Base-by-base conservation (phyloP, 2,113 vertebrate genomes). In the Orcinus orca region DNA sequence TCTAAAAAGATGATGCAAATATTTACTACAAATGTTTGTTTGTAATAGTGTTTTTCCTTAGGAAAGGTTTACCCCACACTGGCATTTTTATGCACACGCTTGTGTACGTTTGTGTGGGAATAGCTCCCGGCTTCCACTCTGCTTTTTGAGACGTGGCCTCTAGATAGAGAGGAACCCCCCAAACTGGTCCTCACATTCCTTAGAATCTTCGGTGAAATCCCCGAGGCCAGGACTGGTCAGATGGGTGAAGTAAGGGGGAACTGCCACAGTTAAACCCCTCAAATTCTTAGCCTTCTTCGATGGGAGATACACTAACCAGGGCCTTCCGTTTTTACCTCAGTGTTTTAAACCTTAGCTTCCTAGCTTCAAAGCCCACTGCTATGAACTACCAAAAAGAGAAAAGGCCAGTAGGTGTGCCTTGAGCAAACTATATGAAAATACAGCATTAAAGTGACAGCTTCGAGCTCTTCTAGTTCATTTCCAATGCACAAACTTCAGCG, bases 181-280 rank as follows among this genome's bases (percentile, higher is more conserved):
- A 58, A 77, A 73, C 14, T 36, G 73, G 68, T 71, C 71, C 62
- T 82, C 8, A 36, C 36, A 74, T 31, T 93, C n/a, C 70, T 93
- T 47, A 90, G 93, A 81, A 41, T 85, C 76, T 88, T 76, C 21
- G 85, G 68, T 85, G 81, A 90, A 95, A 80, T 86, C 60, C 79
- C 62, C 4, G 15, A 87, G 68, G 47, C 50, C 86, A 80, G 50
- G 96, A 84, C 8, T 79, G 18, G 76, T 77, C 55, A 70, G n/a
- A 67, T 23, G 29, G 2, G 18, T 94, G 82, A 71, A 83, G 20
- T 31, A 81, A 89, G 53, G 44, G 47, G 62, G 26, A 80, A 74
- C 1, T 12, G 3, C 41, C 76, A 60, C 2, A 94, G 67, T 29
- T 86, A 68, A 76, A 26, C 13, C n/a, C 23, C 33, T 88, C 41